A percentile compares a stretch with the other conserved stretches of the same genome.
phyloP scores from a whole-genome alignment of 2,888 invertebrate genomes.

The Coelinius sp. region DNA sequence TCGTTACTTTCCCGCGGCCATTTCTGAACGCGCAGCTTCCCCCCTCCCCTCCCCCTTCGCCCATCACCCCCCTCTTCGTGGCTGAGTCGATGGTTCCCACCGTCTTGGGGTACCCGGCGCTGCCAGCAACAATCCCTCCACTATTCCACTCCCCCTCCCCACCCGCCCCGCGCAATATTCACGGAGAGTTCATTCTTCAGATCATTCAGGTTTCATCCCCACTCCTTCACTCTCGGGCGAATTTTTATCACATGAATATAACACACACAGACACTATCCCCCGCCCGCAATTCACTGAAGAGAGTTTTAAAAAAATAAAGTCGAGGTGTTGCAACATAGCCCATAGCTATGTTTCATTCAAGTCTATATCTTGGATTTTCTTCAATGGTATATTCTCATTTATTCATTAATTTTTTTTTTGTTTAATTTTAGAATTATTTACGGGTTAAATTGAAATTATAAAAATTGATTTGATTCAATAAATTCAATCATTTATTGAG shows the following conservation, averaged over 20 bases:
- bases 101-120: slow-evolving; percentile 52
- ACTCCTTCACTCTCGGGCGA: slow-evolving; percentile 31
- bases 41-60: slow-evolving; percentile 71
- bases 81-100: slow-evolving; percentile 59
- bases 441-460: too few species aligned
- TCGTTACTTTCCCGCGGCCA: slow-evolving; percentile 70
- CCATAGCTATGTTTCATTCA: slow-evolving; percentile 20
- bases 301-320: not conserved
- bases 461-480: too few species aligned
- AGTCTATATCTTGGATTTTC: not conserved
- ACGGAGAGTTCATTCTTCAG: slow-evolving; percentile 50
- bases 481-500: too few species aligned
- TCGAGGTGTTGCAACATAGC: not conserved
- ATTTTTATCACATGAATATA: not conserved
- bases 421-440: not conserved
- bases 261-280: not conserved
- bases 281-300: not conserved
- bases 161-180: slow-evolving; percentile 20
- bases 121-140: slow-evolving; percentile 67
- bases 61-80: slow-evolving; percentile 69
- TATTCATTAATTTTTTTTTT: not conserved
- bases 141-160: slow-evolving; percentile 51
- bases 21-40: slow-evolving; percentile 62
- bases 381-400: not conserved
- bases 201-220: slow-evolving; percentile 68